phyloP scores from a whole-genome alignment of 2,888 invertebrate genomes.

The Chrysolina haemoptera region DNA sequence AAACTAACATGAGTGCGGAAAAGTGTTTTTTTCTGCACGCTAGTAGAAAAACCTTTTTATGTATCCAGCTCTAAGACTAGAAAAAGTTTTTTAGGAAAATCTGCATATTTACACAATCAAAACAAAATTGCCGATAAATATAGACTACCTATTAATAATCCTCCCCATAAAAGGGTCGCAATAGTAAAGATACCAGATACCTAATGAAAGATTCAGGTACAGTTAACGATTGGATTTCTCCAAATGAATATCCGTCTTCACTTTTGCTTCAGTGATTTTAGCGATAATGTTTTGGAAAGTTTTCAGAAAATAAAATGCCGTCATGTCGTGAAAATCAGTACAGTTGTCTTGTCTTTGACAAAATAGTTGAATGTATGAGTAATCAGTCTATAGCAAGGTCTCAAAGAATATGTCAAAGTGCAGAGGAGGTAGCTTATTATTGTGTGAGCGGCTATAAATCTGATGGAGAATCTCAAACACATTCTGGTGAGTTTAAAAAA shows the following conservation, averaged over 20 bases:
- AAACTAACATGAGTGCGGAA: no score
- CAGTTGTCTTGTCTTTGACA: not conserved
- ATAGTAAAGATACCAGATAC: not conserved
- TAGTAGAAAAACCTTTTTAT: no score
- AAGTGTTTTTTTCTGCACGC: no score
- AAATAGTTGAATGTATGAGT: not conserved
- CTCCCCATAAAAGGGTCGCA: not conserved
- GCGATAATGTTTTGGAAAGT: not conserved
- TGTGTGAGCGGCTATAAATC: not conserved
- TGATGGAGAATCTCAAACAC: no score
- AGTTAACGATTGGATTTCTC: not conserved
- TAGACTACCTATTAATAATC: no score
- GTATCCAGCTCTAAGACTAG: no score
- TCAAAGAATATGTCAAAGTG: not conserved
- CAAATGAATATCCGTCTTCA: not conserved
- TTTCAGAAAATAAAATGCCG: not conserved
- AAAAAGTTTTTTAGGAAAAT: no score
- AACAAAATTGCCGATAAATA: no score
- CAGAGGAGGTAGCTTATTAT: not conserved
- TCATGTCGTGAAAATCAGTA: not conserved
- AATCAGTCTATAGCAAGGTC: not conserved
- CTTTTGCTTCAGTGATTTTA: not conserved
- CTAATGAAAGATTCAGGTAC: not conserved
- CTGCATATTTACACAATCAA: no score
- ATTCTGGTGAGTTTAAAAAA: constrained; percentile 6